A percentile compares a stretch with the other conserved stretches of the same genome.
These are phyloP conservation scores for Pangasianodon hypophthalmus DNA, from an alignment of 2,113 vertebrate genomes.

Conservation along the genomic window DNA sequence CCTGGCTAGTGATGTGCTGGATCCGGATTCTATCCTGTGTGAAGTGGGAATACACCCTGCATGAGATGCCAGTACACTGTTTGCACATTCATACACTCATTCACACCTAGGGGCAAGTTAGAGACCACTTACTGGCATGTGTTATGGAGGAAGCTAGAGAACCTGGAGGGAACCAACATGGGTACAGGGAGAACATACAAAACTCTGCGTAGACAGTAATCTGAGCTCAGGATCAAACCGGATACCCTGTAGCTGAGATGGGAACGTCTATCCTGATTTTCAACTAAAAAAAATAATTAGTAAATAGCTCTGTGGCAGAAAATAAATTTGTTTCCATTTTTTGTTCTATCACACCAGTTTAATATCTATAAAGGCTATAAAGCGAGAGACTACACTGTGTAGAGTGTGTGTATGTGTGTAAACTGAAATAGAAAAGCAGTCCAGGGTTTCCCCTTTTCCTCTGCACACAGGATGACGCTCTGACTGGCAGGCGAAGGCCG, in stretches of 20 bases:
- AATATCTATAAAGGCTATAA: neutral
- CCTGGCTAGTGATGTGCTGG: neutral
- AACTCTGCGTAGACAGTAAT: neutral
- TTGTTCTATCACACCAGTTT: neutral
- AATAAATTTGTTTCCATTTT: neutral
- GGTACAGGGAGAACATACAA: neutral
- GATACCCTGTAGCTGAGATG: neutral
- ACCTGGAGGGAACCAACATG: neutral
- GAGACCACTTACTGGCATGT: neutral
- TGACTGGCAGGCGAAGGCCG: constrained; percentile 25
- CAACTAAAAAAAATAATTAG: neutral
- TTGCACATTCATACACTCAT: neutral
- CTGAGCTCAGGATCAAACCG: neutral
- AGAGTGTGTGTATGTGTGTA: neutral
- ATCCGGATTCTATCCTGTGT: neutral
- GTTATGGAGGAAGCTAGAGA: neutral
- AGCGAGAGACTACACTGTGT: neutral
- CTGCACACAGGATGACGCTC: neutral
- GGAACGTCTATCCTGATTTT: neutral
- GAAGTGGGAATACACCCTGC: neutral
- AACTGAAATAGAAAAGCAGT: constrained; percentile 9
- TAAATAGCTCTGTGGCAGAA: neutral
- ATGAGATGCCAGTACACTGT: neutral
- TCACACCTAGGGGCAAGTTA: neutral
- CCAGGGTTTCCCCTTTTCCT: constrained; percentile 6